Conservation (phyloP, 2,888 invertebrate species). For the Eupsilia transversa region DNA sequence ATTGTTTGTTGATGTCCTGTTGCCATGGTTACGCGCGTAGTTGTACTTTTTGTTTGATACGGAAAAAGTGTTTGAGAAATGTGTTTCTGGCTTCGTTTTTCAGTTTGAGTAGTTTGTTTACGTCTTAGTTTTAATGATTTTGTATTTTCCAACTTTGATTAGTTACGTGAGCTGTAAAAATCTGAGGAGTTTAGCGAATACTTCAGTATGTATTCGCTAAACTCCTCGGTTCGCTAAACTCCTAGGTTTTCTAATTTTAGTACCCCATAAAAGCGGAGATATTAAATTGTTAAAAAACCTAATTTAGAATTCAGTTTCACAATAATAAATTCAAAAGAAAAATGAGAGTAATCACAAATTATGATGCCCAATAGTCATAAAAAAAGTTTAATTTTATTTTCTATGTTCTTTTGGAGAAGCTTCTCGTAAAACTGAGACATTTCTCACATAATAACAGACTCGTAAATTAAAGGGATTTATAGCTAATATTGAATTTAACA, state of each 20-base stretch:
- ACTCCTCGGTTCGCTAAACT: too few species aligned
- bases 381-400: constrained; percentile 14
- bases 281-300: constrained; percentile 1
- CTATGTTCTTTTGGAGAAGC: background rate
- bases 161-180: background rate
- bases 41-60: constrained; percentile 32
- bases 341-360: constrained; percentile 28
- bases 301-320: constrained; percentile 5
- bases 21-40: constrained; percentile 52
- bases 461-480: constrained; percentile 18
- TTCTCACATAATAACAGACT: constrained; percentile 19
- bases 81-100: constrained; percentile 8
- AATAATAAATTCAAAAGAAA: constrained; percentile 27
- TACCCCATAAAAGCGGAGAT: constrained; percentile 19
- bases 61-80: constrained; percentile 8
- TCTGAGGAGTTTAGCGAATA: background rate
- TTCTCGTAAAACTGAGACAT: constrained; percentile 38
- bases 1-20: constrained; percentile 59
- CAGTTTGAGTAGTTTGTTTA: background rate
- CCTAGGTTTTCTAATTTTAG: constrained; percentile 9
- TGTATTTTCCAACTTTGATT: background rate
- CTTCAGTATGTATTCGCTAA: too few species aligned
- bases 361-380: constrained; percentile 20
- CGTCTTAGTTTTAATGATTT: background rate
- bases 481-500: constrained; percentile 19